phyloP scores from a whole-genome alignment of 1,140 invertebrate species.

The Papilio helenus region DNA sequence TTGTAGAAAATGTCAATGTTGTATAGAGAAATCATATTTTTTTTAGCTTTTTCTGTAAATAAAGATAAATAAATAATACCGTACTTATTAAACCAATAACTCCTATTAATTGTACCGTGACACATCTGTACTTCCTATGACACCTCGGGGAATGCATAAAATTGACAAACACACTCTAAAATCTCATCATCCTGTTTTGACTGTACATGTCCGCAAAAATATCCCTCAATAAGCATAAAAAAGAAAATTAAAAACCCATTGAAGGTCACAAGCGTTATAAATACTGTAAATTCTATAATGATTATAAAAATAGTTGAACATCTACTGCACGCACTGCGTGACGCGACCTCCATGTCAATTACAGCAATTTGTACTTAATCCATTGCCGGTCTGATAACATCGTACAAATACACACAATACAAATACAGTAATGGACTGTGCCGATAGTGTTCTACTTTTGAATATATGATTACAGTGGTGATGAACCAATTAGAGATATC shows the following conservation, averaged over 20 bases:
- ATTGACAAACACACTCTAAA: neutral
- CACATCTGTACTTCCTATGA: neutral
- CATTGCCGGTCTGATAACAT: constrained; percentile 16
- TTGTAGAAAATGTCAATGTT: neutral
- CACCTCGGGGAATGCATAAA: neutral
- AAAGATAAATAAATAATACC: too few relatives aligned
- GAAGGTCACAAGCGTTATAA: neutral
- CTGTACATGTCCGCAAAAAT: neutral
- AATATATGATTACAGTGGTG: neutral
- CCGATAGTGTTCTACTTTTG: neutral
- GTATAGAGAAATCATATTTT: neutral
- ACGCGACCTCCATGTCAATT: constrained; percentile 9
- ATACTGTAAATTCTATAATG: neutral
- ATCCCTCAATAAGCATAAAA: neutral
- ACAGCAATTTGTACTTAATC: constrained; percentile 13
- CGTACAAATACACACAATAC: neutral
- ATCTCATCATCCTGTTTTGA: too few relatives aligned
- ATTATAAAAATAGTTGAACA: neutral
- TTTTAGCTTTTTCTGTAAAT: too few relatives aligned
- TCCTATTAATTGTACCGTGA: neutral
- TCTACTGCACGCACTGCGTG: constrained; percentile 7
- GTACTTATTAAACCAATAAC: too few relatives aligned
- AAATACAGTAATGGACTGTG: constrained; percentile 9
- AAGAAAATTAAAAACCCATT: neutral
- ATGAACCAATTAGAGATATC: neutral